phyloP scores from a whole-genome alignment of 2,888 invertebrate species.

The Anoncus sp. region DNA sequence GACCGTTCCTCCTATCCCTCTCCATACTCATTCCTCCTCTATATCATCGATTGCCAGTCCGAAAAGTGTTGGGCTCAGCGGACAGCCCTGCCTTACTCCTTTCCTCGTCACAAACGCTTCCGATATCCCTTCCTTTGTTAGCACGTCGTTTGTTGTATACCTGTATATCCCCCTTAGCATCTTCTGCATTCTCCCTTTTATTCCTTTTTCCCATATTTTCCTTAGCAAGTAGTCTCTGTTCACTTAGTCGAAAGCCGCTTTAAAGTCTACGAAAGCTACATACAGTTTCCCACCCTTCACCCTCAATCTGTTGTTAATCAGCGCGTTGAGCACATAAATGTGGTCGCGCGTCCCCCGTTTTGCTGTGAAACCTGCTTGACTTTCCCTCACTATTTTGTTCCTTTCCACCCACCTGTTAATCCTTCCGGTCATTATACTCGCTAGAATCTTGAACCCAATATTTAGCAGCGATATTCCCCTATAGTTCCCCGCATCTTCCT shows the following conservation, averaged over 20 bases:
- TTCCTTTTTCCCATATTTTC: conserved; percentile 3
- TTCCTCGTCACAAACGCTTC: conserved; percentile 23
- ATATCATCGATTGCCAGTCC: conserved; percentile 47
- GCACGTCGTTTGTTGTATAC: no score
- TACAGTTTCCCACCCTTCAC: not conserved
- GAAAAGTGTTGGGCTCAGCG: conserved; percentile 50
- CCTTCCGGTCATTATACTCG: conserved; percentile 26
- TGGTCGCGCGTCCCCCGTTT: conserved; percentile 51
- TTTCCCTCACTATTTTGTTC: conserved; percentile 42
- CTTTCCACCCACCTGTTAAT: not conserved
- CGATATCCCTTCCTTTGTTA: no score
- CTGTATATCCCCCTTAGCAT: conserved; percentile 37
- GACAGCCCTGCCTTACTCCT: conserved; percentile 59
- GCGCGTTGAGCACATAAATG: conserved; percentile 39
- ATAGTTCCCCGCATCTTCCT: conserved; percentile 29
- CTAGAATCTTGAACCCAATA: conserved; percentile 44
- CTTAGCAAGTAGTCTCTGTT: no score
- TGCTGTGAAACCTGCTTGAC: conserved; percentile 56
- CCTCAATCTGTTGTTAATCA: conserved; percentile 13
- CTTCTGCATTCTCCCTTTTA: conserved; percentile 43
- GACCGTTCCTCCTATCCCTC: conserved; percentile 7
- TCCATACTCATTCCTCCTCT: conserved; percentile 10
- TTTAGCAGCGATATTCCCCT: conserved; percentile 43
- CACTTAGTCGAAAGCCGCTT: not conserved
- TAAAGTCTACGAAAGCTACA: conserved; percentile 44